These are phyloP conservation scores for Noctua pronuba DNA, from an alignment of 2,888 invertebrate species.

Conservation along the genomic window DNA sequence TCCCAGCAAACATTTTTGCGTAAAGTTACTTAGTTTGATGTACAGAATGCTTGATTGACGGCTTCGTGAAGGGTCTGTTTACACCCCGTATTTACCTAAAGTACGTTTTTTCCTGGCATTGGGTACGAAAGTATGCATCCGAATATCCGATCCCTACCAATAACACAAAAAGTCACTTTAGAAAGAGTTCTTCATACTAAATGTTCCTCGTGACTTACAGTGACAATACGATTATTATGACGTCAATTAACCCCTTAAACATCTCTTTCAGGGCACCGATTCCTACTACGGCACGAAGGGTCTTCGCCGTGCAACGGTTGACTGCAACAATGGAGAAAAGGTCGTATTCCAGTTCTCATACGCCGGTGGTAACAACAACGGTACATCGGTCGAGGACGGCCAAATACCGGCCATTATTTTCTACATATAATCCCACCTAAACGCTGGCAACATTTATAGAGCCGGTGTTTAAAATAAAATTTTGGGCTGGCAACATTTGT, in stretches of 20 bases:
- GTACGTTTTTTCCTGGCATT: too few species aligned
- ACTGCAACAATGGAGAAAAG: conserved; percentile 93
- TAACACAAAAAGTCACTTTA: neutral
- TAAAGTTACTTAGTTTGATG: too few species aligned
- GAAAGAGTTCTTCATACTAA: neutral
- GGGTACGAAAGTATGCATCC: too few species aligned
- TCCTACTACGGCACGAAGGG: conserved; percentile 96
- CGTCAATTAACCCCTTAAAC: neutral
- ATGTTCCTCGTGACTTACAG: neutral
- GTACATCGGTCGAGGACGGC: conserved; percentile 96
- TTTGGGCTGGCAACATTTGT: conserved; percentile 58
- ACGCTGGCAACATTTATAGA: conserved; percentile 63
- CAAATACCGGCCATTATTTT: conserved; percentile 97
- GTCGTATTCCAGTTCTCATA: conserved; percentile 95
- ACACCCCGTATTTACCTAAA: too few species aligned
- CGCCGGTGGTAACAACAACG: conserved; percentile 96
- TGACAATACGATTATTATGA: neutral
- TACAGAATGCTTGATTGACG: too few species aligned
- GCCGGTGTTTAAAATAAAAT: conserved; percentile 49
- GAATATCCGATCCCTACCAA: too few species aligned
- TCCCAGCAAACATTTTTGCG: too few species aligned
- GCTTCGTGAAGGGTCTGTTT: too few species aligned
- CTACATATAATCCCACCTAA: conserved; percentile 87
- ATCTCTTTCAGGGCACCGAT: conserved; percentile 93
- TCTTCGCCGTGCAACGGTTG: conserved; percentile 93